phyloP scores from a whole-genome alignment of 2,888 invertebrate genomes.

The Agrotis puta region DNA sequence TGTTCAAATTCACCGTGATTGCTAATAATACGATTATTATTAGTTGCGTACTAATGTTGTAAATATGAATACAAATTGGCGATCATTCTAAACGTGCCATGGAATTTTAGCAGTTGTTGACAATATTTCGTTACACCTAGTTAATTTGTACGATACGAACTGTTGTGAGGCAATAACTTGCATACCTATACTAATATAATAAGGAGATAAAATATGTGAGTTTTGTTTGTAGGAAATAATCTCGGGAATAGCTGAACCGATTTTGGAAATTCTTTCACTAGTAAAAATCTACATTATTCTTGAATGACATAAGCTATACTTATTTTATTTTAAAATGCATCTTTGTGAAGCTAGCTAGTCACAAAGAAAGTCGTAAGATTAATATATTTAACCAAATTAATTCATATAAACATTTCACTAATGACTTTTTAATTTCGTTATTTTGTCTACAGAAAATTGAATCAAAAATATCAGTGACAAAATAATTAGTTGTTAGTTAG shows the following conservation, averaged over 20 bases:
- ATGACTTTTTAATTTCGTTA: slow-evolving; percentile 13
- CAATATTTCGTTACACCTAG: neutral
- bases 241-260: too few species aligned
- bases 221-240: too few species aligned
- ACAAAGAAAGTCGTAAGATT: slow-evolving; percentile 9
- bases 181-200: too few species aligned
- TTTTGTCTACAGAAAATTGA: neutral
- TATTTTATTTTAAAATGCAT: too few species aligned
- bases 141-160: neutral
- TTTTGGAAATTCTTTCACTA: too few species aligned
- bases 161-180: neutral
- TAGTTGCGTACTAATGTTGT: slow-evolving; percentile 63
- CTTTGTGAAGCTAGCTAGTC: neutral
- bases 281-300: too few species aligned
- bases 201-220: too few species aligned
- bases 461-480: neutral
- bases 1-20: slow-evolving; percentile 77
- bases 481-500: neutral
- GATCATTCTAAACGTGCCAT: slow-evolving; percentile 30
- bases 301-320: too few species aligned
- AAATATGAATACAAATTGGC: slow-evolving; percentile 55
- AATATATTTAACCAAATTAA: neutral
- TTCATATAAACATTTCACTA: slow-evolving; percentile 7
- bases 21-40: slow-evolving; percentile 87
- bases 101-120: slow-evolving; percentile 19